Percentiles rank a stretch among this genome's conserved stretches.
Evolutionary conservation across 2,888 invertebrate genomes (phyloP).

Genomic region (Beris chalybata): DNA sequence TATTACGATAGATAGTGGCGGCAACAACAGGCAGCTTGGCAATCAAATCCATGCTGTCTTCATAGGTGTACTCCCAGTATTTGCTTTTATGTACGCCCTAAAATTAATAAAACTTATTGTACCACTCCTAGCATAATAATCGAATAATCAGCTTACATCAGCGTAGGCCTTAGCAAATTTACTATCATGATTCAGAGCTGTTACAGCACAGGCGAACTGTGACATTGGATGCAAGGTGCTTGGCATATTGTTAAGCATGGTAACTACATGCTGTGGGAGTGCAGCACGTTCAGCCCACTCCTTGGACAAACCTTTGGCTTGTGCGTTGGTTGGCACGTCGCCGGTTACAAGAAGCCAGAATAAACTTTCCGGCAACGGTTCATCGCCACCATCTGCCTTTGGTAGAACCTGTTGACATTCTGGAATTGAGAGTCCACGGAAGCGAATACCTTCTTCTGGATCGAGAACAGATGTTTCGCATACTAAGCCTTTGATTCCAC

Average conservation of each 20-base stretch:
- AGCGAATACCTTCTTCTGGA: constrained; percentile 90
- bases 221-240: constrained; percentile 82
- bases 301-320: constrained; percentile 70
- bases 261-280: constrained; percentile 79
- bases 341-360: constrained; percentile 92
- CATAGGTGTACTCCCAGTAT: constrained; percentile 79
- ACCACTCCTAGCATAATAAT: not conserved
- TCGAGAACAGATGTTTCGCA: constrained; percentile 93
- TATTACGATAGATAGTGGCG: constrained; percentile 82
- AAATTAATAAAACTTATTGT: constrained; percentile 13
- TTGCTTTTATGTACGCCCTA: constrained; percentile 70
- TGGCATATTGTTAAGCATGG: constrained; percentile 81
- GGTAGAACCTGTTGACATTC: constrained; percentile 88
- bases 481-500: constrained; percentile 88
- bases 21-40: constrained; percentile 86
- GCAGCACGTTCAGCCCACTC: constrained; percentile 75
- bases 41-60: constrained; percentile 85
- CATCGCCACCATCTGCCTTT: constrained; percentile 74
- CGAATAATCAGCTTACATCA: constrained; percentile 43
- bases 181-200: constrained; percentile 81
- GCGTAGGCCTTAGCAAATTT: constrained; percentile 79
- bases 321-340: constrained; percentile 79
- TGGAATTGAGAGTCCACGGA: constrained; percentile 88
- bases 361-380: constrained; percentile 91
- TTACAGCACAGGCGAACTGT: constrained; percentile 79